Conservation (phyloP, 2,888 invertebrate species). For the Amiota communis region DNA sequence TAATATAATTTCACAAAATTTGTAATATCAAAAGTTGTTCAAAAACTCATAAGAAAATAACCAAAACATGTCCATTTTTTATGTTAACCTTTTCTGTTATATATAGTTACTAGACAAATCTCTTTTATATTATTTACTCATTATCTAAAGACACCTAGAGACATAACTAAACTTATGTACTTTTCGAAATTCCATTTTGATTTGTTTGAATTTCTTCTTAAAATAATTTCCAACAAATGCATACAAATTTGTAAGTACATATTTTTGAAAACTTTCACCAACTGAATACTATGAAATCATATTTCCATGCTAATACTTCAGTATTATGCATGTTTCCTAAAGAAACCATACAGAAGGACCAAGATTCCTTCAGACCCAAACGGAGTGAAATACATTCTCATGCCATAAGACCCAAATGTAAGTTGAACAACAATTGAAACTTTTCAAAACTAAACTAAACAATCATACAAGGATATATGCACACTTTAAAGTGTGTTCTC, state of each 20-base stretch:
- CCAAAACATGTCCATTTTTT: no score
- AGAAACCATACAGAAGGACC: neutral
- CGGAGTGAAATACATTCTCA: neutral
- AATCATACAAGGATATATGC: neutral
- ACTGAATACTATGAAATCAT: neutral
- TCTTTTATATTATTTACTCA: no score
- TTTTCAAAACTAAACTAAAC: slow-evolving; percentile 20
- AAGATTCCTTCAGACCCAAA: no score
- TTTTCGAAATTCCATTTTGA: neutral
- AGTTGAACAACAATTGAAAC: slow-evolving; percentile 22
- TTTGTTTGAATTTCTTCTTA: slow-evolving; percentile 32
- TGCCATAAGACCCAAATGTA: neutral
- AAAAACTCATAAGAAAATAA: no score
- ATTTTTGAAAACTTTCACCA: neutral
- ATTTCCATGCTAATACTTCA: slow-evolving; percentile 17
- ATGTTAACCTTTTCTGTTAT: no score
- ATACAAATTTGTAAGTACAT: neutral
- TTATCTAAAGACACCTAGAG: no score
- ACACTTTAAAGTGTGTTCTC: slow-evolving; percentile 1
- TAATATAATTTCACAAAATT: no score
- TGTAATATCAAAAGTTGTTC: no score
- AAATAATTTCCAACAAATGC: slow-evolving; percentile 11
- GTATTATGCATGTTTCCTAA: neutral
- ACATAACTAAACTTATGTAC: neutral
- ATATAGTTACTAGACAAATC: no score